Evolutionary conservation across 2,113 vertebrate species (phyloP).

Genomic region (Pundamilia nyererei): DNA sequence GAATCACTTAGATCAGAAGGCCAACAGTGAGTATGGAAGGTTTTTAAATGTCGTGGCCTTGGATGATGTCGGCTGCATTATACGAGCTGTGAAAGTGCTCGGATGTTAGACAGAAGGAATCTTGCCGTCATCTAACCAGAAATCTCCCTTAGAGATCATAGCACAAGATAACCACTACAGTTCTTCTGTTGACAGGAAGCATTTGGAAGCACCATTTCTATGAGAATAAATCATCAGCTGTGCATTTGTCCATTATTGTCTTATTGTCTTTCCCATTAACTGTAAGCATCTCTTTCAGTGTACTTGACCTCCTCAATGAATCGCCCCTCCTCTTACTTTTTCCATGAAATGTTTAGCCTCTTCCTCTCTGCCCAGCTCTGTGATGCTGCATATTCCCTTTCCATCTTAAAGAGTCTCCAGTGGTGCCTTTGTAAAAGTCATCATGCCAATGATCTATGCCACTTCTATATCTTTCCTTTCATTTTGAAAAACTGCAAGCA

Average conservation of each 20-base stretch:
- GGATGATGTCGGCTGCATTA: background rate
- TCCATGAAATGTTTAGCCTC: constrained; percentile 47
- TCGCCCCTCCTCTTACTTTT: constrained; percentile 29
- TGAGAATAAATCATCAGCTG: constrained; percentile 25
- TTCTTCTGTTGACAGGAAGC: constrained; percentile 47
- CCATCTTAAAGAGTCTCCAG: constrained; percentile 27
- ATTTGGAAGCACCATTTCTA: constrained; percentile 21
- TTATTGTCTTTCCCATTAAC: constrained; percentile 59
- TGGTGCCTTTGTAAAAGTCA: constrained; percentile 21
- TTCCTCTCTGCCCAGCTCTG: background rate
- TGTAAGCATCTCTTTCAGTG: constrained; percentile 30
- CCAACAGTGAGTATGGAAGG: background rate
- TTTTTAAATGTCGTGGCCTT: constrained; percentile 4
- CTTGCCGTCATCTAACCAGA: background rate
- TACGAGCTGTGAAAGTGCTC: constrained; percentile 1
- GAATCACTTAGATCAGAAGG: constrained; percentile 18
- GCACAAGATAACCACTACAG: background rate
- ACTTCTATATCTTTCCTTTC: background rate
- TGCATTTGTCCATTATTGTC: constrained; percentile 50
- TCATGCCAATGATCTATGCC: background rate
- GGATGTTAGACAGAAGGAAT: background rate
- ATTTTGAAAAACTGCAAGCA: background rate
- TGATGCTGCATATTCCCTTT: background rate
- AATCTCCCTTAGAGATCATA: constrained; percentile 2
- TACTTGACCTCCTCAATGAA: constrained; percentile 57